Conservation (phyloP, 2,888 invertebrate species). For the Dynastes tityus region DNA sequence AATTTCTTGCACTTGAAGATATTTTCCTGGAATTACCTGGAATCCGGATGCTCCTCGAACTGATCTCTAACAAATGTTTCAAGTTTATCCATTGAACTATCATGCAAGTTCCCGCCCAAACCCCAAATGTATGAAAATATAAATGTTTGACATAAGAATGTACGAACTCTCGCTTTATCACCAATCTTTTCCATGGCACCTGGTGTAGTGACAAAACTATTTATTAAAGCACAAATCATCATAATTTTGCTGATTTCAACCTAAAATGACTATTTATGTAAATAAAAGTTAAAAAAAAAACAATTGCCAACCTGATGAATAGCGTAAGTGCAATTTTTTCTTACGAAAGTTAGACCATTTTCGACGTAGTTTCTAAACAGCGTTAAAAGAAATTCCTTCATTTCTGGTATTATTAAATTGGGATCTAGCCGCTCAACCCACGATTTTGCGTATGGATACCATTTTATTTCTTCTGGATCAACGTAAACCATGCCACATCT, state of each 20-base stretch:
- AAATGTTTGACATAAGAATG: constrained; percentile 83
- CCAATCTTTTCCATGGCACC: constrained; percentile 69
- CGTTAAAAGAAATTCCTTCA: constrained; percentile 77
- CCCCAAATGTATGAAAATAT: constrained; percentile 89
- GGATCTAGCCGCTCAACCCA: constrained; percentile 79
- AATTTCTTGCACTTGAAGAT: no score
- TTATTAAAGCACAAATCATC: constrained; percentile 82
- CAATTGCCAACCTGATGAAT: constrained; percentile 80
- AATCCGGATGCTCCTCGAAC: constrained; percentile 81
- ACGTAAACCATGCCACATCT: constrained; percentile 93
- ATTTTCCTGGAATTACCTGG: constrained; percentile 71
- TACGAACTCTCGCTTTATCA: constrained; percentile 77
- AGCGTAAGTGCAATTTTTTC: constrained; percentile 79
- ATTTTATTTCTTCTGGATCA: constrained; percentile 87
- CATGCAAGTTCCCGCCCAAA: constrained; percentile 87
- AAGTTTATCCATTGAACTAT: constrained; percentile 79
- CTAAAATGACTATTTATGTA: constrained; percentile 67
- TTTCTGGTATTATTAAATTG: constrained; percentile 72
- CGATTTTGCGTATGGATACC: constrained; percentile 85
- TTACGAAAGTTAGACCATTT: constrained; percentile 78
- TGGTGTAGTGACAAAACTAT: constrained; percentile 79
- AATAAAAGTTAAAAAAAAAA: not conserved
- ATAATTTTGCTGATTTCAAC: constrained; percentile 88
- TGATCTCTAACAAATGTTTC: constrained; percentile 81
- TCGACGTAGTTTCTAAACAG: constrained; percentile 80